Percentiles rank a stretch among this genome's conserved stretches.
Evolutionary conservation across 2,113 vertebrate genomes (phyloP).

Genomic region (Sphaerodactylus townsendi): DNA sequence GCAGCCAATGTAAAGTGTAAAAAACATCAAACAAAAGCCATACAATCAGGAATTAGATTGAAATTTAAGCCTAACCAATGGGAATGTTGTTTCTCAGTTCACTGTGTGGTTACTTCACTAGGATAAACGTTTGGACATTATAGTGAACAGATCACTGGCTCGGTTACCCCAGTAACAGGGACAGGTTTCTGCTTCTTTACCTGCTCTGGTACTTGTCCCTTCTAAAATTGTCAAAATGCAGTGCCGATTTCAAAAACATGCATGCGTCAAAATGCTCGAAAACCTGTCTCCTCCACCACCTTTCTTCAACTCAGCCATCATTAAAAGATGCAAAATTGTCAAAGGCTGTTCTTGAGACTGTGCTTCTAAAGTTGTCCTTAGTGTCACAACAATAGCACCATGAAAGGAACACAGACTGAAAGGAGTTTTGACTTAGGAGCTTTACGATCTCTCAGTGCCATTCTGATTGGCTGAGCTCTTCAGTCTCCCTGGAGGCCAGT

Average conservation of each 20-base stretch:
- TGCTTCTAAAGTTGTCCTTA: not conserved
- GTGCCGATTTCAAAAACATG: not conserved
- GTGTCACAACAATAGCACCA: not conserved
- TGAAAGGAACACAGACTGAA: not conserved
- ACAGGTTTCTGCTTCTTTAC: not conserved
- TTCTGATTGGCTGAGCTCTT: not conserved
- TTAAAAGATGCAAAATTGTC: not conserved
- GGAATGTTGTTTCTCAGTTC: not conserved
- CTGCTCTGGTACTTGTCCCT: not conserved
- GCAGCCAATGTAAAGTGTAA: too few species aligned
- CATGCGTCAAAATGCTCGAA: not conserved
- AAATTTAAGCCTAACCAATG: not conserved
- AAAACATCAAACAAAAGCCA: too few species aligned
- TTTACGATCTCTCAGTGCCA: not conserved
- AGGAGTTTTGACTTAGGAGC: not conserved
- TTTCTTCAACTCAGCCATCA: not conserved
- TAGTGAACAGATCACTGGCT: too few species aligned
- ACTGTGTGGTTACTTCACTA: not conserved
- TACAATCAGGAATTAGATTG: too few species aligned
- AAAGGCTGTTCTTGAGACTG: not conserved
- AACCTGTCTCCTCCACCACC: not conserved
- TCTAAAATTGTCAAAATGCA: not conserved
- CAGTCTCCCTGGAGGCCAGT: not conserved
- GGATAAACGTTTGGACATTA: not conserved
- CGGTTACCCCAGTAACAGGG: not conserved